Evolutionary conservation across 2,113 vertebrate species (phyloP).

Genomic region (Hippocampus abdominalis): DNA sequence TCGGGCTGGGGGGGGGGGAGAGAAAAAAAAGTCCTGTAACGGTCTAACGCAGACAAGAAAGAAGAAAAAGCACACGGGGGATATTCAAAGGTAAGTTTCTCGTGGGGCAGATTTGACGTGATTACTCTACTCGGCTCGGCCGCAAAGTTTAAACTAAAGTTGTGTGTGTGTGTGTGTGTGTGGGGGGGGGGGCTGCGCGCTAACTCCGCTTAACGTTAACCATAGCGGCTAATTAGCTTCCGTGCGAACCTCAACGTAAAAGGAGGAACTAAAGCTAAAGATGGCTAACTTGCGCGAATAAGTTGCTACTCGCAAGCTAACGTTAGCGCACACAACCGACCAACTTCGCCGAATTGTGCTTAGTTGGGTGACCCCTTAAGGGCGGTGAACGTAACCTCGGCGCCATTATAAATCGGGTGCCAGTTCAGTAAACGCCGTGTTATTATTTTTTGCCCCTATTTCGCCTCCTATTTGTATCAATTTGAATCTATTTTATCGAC

Average conservation of each 20-base stretch:
- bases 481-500: no score
- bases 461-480: background rate
- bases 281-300: conserved; percentile 1
- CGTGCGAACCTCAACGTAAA: conserved; percentile 39
- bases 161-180: conserved; percentile 2
- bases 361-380: background rate
- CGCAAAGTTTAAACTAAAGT: conserved; percentile 56
- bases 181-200: background rate
- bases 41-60: conserved; percentile 10
- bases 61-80: background rate
- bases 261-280: conserved; percentile 51
- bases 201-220: conserved; percentile 35
- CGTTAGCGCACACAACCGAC: background rate
- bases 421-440: background rate
- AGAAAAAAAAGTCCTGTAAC: conserved; percentile 22
- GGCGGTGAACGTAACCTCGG: background rate
- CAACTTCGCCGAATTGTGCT: background rate
- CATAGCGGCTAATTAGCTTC: conserved; percentile 51
- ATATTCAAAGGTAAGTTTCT: conserved; percentile 52
- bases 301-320: background rate
- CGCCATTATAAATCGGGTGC: background rate
- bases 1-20: conserved; percentile 14
- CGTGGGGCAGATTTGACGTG: background rate
- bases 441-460: background rate
- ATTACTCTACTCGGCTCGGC: background rate